Percentiles rank a stretch among this genome's conserved stretches.
These are phyloP conservation scores for Arctia plantaginis DNA, from an alignment of 2,888 invertebrate species.

Conservation along the genomic window DNA sequence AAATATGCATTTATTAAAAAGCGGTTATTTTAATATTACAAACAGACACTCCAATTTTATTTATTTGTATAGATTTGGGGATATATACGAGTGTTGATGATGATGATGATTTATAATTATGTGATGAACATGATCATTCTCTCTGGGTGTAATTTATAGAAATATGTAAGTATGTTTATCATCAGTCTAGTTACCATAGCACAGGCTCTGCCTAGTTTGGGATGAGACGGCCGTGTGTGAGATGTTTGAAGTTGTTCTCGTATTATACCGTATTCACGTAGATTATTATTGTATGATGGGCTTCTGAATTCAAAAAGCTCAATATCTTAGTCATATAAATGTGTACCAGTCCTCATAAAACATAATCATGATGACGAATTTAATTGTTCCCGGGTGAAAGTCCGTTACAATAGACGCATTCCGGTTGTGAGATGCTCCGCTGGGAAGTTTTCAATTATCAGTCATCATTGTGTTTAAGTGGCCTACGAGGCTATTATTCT, in stretches of 20 bases:
- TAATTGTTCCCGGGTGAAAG: constrained; percentile 53
- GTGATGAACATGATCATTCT: too few species aligned
- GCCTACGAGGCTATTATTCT: constrained; percentile 43
- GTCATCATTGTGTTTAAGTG: constrained; percentile 50
- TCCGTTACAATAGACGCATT: constrained; percentile 49
- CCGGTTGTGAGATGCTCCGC: constrained; percentile 27
- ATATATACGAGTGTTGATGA: too few species aligned
- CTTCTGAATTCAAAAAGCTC: neutral
- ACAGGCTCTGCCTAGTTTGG: neutral
- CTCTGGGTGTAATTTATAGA: too few species aligned
- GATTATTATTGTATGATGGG: neutral
- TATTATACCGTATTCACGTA: neutral
- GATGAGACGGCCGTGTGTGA: neutral
- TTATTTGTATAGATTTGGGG: too few species aligned
- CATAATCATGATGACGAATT: constrained; percentile 50
- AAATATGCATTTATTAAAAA: too few species aligned
- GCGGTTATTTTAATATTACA: too few species aligned
- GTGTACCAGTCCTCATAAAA: constrained; percentile 29
- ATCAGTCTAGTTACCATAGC: neutral
- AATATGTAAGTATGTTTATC: too few species aligned
- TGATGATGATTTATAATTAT: too few species aligned
- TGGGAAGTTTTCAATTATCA: constrained; percentile 54
- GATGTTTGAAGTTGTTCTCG: too few species aligned
- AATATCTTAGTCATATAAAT: neutral
- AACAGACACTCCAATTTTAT: too few species aligned